phyloP scores from a whole-genome alignment of 2,113 vertebrate species.

The Erinaceus europaeus region DNA sequence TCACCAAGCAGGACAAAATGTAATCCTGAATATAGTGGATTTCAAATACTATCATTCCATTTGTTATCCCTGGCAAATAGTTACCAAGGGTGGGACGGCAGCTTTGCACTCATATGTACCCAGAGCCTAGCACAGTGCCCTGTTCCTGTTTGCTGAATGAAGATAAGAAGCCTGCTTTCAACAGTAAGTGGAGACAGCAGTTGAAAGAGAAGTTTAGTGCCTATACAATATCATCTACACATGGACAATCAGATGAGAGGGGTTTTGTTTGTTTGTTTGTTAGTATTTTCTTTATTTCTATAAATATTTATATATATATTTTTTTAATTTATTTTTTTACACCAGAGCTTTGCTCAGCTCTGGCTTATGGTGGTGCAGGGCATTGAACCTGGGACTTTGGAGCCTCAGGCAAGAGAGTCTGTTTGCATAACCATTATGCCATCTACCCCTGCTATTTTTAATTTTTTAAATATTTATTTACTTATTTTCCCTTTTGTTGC shows the following conservation, averaged over 20 bases:
- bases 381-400: too few relatives aligned
- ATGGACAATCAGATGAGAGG: background rate
- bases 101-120: background rate
- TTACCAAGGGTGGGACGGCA: background rate
- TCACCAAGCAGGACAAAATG: background rate
- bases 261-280: too few relatives aligned
- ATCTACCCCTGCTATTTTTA: too few relatives aligned
- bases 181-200: background rate
- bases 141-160: background rate
- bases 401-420: too few relatives aligned
- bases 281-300: too few relatives aligned
- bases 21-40: background rate
- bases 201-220: background rate
- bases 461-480: too few relatives aligned
- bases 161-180: background rate
- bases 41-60: background rate
- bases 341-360: background rate
- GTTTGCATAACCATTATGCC: too few relatives aligned
- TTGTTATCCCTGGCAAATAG: background rate
- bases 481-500: too few relatives aligned
- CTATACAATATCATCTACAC: background rate
- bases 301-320: too few relatives aligned
- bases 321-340: background rate
- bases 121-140: background rate
- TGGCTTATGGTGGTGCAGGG: background rate